Evolutionary conservation across 2,113 vertebrate species (phyloP).

Genomic region (Lagopus muta): DNA sequence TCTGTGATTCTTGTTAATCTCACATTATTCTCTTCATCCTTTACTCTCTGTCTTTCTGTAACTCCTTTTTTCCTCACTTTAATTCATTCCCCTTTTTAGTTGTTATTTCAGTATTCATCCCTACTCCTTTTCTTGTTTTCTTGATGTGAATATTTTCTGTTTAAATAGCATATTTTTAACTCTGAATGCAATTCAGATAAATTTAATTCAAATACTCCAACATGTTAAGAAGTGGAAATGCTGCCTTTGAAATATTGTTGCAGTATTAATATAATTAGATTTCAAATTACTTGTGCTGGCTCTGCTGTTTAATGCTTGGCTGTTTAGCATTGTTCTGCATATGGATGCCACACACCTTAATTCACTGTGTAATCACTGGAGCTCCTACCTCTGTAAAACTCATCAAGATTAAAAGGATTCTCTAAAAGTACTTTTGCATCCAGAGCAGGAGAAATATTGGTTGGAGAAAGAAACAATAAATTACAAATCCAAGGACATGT

Average conservation of each 20-base stretch:
- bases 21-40: no score
- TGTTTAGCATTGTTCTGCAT: not conserved
- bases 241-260: not conserved
- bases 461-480: not conserved
- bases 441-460: accelerated
- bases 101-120: not conserved
- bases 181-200: not conserved
- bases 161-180: not conserved
- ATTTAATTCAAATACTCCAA: not conserved
- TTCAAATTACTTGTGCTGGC: not conserved
- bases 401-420: not conserved
- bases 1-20: not conserved
- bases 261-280: not conserved
- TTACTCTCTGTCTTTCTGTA: not conserved
- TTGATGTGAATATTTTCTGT: not conserved
- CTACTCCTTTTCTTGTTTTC: not conserved
- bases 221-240: not conserved
- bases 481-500: not conserved
- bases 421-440: not conserved
- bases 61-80: not conserved
- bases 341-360: not conserved
- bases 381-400: not conserved
- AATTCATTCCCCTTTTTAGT: not conserved
- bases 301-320: not conserved
- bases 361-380: not conserved